phyloP scores from a whole-genome alignment of 1,140 invertebrate species.

The Zaprionus camerounensis region DNA sequence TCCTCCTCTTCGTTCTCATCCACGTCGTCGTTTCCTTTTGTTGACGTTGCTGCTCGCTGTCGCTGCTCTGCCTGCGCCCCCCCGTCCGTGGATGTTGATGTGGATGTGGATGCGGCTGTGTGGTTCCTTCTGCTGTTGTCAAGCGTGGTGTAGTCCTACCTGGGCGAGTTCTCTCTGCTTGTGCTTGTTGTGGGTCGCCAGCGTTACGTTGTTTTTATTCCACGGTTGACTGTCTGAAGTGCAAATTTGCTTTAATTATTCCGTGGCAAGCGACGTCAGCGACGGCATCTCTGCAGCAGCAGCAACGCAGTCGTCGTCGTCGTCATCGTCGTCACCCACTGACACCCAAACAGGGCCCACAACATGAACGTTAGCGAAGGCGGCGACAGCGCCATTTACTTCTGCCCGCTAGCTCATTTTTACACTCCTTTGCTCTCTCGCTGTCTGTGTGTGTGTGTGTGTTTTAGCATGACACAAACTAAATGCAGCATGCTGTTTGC shows the following conservation, averaged over 20 bases:
- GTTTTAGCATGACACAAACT: constrained; percentile 4
- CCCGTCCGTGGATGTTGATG: constrained; percentile 24
- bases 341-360: constrained; percentile 19
- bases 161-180: constrained; percentile 26
- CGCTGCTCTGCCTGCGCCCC: background rate
- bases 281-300: constrained; percentile 58
- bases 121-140: constrained; percentile 38
- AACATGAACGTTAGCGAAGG: constrained; percentile 20
- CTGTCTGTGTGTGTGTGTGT: constrained; percentile 8
- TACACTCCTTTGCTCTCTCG: constrained; percentile 20
- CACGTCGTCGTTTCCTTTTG: constrained; percentile 34
- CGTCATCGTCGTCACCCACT: constrained; percentile 40
- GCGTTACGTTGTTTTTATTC: constrained; percentile 69
- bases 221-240: constrained; percentile 79
- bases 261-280: constrained; percentile 57
- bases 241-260: constrained; percentile 84
- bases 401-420: constrained; percentile 48
- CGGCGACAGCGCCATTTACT: constrained; percentile 67
- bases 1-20: background rate
- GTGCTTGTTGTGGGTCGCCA: constrained; percentile 72
- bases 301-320: constrained; percentile 41
- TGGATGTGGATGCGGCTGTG: constrained; percentile 30
- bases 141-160: constrained; percentile 27
- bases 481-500: constrained; percentile 7
- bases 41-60: constrained; percentile 40